Base-by-base conservation (phyloP, 2,113 vertebrate species). In the Panthera tigris region DNA sequence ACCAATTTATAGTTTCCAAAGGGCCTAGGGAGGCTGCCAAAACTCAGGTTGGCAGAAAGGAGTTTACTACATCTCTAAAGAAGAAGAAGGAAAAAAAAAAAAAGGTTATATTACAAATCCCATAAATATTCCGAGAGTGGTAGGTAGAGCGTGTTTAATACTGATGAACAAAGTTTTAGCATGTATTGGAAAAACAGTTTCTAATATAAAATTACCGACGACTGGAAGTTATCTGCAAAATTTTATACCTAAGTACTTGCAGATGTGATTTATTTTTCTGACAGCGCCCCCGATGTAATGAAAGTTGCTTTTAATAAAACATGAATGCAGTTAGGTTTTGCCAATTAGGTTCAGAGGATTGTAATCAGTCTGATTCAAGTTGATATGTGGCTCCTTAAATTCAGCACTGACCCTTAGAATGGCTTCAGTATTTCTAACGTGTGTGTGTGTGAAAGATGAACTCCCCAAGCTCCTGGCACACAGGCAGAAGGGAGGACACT, bases 251-350 rank as follows among this genome's bases (percentile, higher is more conserved):
- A 98, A 98, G 97, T 98, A 98, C 98, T 98, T 98, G 96, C 98
- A 98, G 98, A 98, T 98, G 97, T 98, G 98, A 98, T 98, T 98
- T 98, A 98, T 98, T 97, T 98, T 98, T 98, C 97, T 98, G 98
- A 98, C 97, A 98, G 97, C 98, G 93, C 93, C 29, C 95, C 84
- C 97, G 98, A 91, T 96, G 97, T 97, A 98, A 97, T 98, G 98
- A 98, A 99, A 99, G 96, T 98, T 97, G 97, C 90, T 98, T 98
- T 98, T 98, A 99, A 98, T 98, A 98, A 99, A 98, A 98, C 98
- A 98, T 98, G 98, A 98, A 95, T 65, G 96, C 94, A 96, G 96
- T 98, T 98, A 96, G 76, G 31, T 98, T 98, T 98, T 98, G 97
- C 98, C 97, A 98, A 97, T 98, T 98, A 97, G 96, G 97, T 98